phyloP scores from a whole-genome alignment of 1,140 invertebrate genomes.

The Pogonus chalceus region DNA sequence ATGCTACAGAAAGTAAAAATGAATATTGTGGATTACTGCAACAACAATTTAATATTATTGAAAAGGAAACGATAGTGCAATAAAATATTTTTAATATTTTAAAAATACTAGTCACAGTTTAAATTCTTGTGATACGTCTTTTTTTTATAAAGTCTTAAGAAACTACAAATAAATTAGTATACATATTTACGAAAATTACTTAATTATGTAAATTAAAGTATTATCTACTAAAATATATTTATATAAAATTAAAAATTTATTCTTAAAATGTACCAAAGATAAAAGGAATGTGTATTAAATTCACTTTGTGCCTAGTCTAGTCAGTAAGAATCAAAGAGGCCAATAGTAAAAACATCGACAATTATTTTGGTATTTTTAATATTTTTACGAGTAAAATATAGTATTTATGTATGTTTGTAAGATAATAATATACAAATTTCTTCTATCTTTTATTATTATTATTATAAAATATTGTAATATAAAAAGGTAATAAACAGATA shows the following conservation, averaged over 20 bases:
- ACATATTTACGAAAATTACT: neutral
- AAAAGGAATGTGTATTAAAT: neutral
- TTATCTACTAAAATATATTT: neutral
- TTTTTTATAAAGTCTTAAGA: too few species aligned
- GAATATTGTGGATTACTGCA: neutral
- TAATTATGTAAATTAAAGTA: neutral
- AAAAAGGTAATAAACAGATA: neutral
- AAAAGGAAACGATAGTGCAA: neutral
- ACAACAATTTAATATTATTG: neutral
- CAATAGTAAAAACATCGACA: neutral
- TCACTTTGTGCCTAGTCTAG: constrained; percentile 3
- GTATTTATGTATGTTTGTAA: constrained; percentile 4
- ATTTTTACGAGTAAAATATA: neutral
- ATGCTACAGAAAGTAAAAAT: neutral
- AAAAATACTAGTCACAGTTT: too few species aligned
- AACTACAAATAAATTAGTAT: too few species aligned
- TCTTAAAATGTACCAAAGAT: neutral
- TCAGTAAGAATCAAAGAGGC: constrained; percentile 2
- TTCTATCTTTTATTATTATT: neutral
- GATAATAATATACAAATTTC: neutral
- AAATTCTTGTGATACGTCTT: too few species aligned
- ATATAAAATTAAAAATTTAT: neutral
- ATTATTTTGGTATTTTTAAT: neutral
- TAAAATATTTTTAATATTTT: too few species aligned
- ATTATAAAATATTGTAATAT: neutral